A percentile compares a stretch with the other conserved stretches of the same genome.
phyloP scores from a whole-genome alignment of 2,113 vertebrate genomes.

The Equus przewalskii region DNA sequence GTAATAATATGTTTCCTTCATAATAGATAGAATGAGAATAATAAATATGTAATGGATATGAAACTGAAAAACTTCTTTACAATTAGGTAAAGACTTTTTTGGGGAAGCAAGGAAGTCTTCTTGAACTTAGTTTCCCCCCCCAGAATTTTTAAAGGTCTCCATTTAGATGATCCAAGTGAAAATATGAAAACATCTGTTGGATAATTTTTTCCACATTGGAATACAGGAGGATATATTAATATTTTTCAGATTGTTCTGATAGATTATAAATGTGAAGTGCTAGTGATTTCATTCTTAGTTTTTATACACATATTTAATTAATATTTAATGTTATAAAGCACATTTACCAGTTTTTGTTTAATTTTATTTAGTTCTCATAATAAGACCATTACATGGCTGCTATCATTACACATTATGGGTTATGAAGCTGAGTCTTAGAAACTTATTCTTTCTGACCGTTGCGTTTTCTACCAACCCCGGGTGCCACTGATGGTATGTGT shows the following conservation, averaged over 20 bases:
- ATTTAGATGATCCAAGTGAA: neutral
- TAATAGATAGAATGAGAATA: neutral
- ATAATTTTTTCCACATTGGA: neutral
- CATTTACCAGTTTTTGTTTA: neutral
- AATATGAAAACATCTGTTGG: neutral
- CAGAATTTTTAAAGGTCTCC: neutral
- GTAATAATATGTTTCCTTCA: neutral
- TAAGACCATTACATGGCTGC: neutral
- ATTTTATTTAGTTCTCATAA: slow-evolving; percentile 3
- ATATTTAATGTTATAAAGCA: neutral
- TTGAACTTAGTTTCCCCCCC: neutral
- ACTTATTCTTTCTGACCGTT: neutral
- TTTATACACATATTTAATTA: neutral
- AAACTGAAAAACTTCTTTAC: neutral
- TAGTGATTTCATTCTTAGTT: neutral
- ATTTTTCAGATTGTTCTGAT: slow-evolving; percentile 4
- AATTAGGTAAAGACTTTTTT: neutral
- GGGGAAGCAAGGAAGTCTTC: neutral
- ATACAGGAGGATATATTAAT: neutral
- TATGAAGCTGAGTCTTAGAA: neutral
- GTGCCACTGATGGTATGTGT: neutral
- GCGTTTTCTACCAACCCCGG: neutral
- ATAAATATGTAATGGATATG: neutral
- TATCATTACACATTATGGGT: neutral
- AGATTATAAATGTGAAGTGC: neutral